Percentiles rank a stretch among this genome's conserved stretches.
Evolutionary conservation across 2,113 vertebrate species (phyloP).

Genomic region (Melierax canorus): DNA sequence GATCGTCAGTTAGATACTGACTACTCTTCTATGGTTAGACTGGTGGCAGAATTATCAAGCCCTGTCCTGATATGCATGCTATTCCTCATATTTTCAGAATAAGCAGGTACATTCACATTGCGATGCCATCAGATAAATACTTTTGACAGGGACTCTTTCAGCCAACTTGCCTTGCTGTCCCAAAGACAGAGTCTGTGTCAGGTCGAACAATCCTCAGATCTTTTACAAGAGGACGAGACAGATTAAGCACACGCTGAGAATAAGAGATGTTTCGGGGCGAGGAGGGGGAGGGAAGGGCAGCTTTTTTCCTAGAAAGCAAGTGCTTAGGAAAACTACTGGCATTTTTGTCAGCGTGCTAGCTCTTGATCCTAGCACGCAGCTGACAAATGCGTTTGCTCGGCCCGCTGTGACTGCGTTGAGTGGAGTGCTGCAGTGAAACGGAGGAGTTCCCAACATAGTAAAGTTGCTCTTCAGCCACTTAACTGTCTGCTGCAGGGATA

Average conservation of each 20-base stretch:
- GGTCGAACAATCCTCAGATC: not conserved
- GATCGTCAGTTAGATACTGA: not conserved
- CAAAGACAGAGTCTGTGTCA: not conserved
- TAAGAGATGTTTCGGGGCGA: not conserved
- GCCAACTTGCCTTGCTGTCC: not conserved
- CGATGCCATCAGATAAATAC: not conserved
- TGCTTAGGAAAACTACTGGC: not conserved
- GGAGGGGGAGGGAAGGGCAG: not conserved
- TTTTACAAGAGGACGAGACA: not conserved
- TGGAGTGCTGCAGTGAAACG: not conserved
- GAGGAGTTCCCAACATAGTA: not conserved
- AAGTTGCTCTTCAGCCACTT: not conserved
- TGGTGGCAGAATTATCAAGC: not conserved
- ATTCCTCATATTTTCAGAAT: not conserved
- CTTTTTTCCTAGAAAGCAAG: not conserved
- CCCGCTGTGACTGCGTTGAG: accelerated
- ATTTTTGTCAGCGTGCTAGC: not conserved
- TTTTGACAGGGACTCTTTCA: not conserved
- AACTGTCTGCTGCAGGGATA: not conserved
- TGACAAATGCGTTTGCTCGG: not conserved
- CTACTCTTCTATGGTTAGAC: not conserved
- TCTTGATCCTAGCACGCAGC: not conserved
- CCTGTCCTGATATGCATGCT: not conserved
- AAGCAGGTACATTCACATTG: not conserved
- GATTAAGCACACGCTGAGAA: not conserved